These are phyloP conservation scores for Harmothoe impar DNA, from an alignment of 2,888 invertebrate genomes.

Conservation along the genomic window DNA sequence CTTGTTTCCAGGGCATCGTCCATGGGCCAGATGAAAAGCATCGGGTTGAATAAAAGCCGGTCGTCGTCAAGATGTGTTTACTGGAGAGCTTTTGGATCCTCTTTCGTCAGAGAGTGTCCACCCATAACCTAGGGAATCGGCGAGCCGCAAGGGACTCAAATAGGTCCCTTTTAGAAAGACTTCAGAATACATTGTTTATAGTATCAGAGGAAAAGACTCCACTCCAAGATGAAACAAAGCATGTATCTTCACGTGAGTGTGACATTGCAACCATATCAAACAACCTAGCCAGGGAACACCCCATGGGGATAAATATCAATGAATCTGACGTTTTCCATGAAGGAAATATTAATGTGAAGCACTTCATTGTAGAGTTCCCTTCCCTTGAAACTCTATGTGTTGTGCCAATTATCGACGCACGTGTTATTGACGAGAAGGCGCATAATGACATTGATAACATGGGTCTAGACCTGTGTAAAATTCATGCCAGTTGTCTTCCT, in stretches of 20 bases:
- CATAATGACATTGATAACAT: not conserved
- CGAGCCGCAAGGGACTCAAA: not conserved
- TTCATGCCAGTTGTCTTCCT: not conserved
- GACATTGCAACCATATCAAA: not conserved
- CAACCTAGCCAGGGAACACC: not conserved
- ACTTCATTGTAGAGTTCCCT: not conserved
- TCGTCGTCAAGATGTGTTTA: not conserved
- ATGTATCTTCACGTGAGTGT: not conserved
- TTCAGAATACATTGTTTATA: not conserved
- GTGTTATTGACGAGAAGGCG: not conserved
- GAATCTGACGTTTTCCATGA: not conserved
- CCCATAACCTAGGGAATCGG: not conserved
- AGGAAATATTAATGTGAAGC: not conserved
- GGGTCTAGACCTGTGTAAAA: constrained; percentile 24
- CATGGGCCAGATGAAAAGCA: too few relatives aligned
- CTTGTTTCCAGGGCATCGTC: too few relatives aligned
- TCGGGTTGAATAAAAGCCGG: too few relatives aligned
- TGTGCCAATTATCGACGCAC: not conserved
- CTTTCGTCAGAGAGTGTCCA: constrained; percentile 20
- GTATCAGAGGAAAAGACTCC: not conserved
- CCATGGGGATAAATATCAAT: not conserved
- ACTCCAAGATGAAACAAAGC: not conserved
- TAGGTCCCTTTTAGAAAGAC: not conserved
- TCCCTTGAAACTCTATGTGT: not conserved
- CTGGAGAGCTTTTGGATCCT: constrained; percentile 28